A percentile compares a stretch with the other conserved stretches of the same genome.
Evolutionary conservation across 2,113 vertebrate genomes (phyloP).

Genomic region (Coptodon rendalli): DNA sequence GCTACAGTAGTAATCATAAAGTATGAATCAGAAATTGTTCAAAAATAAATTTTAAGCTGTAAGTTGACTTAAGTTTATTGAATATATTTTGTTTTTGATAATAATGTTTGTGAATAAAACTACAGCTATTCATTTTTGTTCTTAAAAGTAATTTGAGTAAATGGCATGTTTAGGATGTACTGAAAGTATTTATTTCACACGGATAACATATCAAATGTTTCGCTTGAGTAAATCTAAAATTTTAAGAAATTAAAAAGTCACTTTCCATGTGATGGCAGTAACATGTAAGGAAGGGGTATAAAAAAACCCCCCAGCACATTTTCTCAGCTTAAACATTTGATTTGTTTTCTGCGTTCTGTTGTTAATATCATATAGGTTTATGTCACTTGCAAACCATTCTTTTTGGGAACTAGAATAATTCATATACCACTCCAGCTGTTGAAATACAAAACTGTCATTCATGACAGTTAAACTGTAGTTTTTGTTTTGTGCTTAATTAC

Average conservation of each 20-base stretch:
- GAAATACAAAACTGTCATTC: background rate
- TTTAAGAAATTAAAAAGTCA: background rate
- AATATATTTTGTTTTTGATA: background rate
- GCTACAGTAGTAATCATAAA: background rate
- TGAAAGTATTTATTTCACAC: background rate
- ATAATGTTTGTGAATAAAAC: background rate
- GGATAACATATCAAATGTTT: background rate
- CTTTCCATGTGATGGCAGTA: background rate
- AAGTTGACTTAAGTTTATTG: background rate
- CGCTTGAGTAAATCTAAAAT: background rate
- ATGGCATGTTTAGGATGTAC: background rate
- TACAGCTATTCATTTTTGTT: background rate
- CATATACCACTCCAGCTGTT: background rate
- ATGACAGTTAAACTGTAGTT: background rate
- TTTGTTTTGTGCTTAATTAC: background rate
- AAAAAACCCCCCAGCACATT: fast-evolving
- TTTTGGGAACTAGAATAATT: background rate
- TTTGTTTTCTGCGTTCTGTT: background rate
- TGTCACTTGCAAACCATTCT: background rate
- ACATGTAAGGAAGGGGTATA: background rate
- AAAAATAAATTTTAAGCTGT: background rate
- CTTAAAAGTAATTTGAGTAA: background rate
- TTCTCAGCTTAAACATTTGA: background rate
- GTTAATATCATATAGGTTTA: background rate
- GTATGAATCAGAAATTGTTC: background rate